These are phyloP conservation scores for Campoplex capitator DNA, from an alignment of 2,888 invertebrate species.

Conservation along the genomic window DNA sequence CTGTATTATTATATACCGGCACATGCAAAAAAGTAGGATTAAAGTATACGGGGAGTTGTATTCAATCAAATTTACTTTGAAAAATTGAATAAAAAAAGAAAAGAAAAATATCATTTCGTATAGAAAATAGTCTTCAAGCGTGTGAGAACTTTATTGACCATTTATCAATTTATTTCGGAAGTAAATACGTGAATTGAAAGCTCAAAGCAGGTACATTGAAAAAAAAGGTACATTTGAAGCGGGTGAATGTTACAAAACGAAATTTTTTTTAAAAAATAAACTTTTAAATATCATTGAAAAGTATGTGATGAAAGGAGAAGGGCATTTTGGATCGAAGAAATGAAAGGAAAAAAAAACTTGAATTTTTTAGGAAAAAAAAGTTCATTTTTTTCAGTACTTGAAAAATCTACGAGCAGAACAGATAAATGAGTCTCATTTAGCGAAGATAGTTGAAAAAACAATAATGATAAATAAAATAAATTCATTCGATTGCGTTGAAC, in stretches of 20 bases:
- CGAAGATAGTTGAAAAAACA: background rate
- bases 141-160: background rate
- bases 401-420: too few relatives aligned
- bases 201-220: background rate
- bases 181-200: background rate
- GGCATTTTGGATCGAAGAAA: too few relatives aligned
- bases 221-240: too few relatives aligned
- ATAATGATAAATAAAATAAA: background rate
- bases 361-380: too few relatives aligned
- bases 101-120: background rate
- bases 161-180: background rate
- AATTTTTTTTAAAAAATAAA: too few relatives aligned
- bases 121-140: background rate
- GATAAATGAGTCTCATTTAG: background rate
- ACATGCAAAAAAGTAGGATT: conserved; percentile 1
- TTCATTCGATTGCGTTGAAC: too few relatives aligned
- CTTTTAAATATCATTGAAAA: too few relatives aligned
- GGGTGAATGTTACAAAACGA: too few relatives aligned
- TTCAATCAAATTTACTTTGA: background rate
- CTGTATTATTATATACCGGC: conserved; percentile 27
- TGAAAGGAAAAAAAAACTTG: too few relatives aligned
- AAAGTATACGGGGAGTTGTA: background rate
- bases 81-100: background rate
- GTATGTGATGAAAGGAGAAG: too few relatives aligned
- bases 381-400: too few relatives aligned